These are phyloP conservation scores for Engystomops pustulosus DNA, from an alignment of 2,113 vertebrate genomes.

Conservation along the genomic window DNA sequence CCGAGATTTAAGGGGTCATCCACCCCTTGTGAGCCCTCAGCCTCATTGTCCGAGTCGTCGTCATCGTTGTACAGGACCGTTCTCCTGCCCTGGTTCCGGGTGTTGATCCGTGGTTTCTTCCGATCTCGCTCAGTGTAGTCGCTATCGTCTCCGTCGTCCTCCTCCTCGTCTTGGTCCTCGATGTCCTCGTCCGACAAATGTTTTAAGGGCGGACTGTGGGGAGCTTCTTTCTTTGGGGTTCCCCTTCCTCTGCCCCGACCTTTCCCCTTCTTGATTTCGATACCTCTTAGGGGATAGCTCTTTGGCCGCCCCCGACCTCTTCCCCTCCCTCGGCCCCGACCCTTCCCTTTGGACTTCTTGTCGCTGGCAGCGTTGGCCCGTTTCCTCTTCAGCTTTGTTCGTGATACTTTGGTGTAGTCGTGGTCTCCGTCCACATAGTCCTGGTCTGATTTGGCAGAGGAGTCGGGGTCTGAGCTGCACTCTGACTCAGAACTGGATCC, in stretches of 20 bases:
- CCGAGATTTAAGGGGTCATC: constrained; percentile 96
- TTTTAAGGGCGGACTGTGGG: constrained; percentile 67
- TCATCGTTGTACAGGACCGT: constrained; percentile 94
- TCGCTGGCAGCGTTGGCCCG: constrained; percentile 71
- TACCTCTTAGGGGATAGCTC: constrained; percentile 70
- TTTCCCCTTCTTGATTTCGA: constrained; percentile 74
- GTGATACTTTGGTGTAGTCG: constrained; percentile 94
- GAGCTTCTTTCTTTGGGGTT: constrained; percentile 71
- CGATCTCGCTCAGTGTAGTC: constrained; percentile 65
- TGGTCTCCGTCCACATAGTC: constrained; percentile 93
- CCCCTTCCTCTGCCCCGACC: constrained; percentile 68
- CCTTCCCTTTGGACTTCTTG: constrained; percentile 76
- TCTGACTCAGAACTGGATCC: constrained; percentile 76
- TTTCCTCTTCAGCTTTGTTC: constrained; percentile 77
- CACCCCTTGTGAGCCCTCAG: constrained; percentile 82
- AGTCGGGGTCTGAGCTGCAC: constrained; percentile 73
- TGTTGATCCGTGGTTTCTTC: constrained; percentile 86
- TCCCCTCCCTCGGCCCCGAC: constrained; percentile 72
- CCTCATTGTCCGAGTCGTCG: constrained; percentile 90
- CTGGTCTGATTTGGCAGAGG: constrained; percentile 84
- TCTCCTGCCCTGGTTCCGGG: constrained; percentile 93
- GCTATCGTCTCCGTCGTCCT: constrained; percentile 72
- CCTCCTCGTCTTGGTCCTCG: constrained; percentile 72
- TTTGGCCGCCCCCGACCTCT: constrained; percentile 75
- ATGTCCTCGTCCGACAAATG: constrained; percentile 73